phyloP scores from a whole-genome alignment of 2,888 invertebrate genomes.

The Chalcis sispes region DNA sequence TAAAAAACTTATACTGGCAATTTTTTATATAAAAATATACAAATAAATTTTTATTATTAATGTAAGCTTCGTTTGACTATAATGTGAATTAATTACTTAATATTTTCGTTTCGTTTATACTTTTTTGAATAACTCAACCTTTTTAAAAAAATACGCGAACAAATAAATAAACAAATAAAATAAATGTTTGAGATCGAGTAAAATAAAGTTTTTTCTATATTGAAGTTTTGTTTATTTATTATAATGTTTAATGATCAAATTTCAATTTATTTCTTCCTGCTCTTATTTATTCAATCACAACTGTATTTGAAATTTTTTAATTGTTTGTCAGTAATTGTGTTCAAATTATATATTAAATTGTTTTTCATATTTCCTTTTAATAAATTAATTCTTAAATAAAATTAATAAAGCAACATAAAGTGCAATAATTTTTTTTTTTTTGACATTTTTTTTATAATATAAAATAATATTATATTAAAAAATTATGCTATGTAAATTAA shows the following conservation, averaged over 20 bases:
- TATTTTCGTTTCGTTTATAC: constrained; percentile 7
- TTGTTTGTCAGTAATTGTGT: too few species aligned
- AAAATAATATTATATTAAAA: constrained; percentile 5
- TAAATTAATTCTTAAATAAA: too few species aligned
- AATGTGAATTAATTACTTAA: constrained; percentile 7
- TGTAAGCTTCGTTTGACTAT: neutral
- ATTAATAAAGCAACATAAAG: too few species aligned
- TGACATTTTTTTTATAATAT: neutral
- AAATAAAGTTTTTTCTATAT: constrained; percentile 23
- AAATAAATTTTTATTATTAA: constrained; percentile 12
- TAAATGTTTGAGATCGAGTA: constrained; percentile 35
- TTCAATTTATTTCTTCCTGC: too few species aligned
- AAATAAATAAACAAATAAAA: constrained; percentile 38
- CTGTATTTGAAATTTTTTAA: too few species aligned
- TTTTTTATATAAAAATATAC: constrained; percentile 5
- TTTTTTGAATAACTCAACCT: constrained; percentile 2
- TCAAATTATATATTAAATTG: too few species aligned
- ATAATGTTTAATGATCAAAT: too few species aligned
- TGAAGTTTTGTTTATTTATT: constrained; percentile 11
- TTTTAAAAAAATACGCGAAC: constrained; percentile 29
- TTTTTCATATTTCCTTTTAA: too few species aligned
- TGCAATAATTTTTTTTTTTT: constrained; percentile 16
- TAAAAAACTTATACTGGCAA: neutral
- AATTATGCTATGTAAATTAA: neutral
- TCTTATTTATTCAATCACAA: too few species aligned